phyloP scores from a whole-genome alignment of 2,888 invertebrate genomes.

The Coenonympha glycerion region DNA sequence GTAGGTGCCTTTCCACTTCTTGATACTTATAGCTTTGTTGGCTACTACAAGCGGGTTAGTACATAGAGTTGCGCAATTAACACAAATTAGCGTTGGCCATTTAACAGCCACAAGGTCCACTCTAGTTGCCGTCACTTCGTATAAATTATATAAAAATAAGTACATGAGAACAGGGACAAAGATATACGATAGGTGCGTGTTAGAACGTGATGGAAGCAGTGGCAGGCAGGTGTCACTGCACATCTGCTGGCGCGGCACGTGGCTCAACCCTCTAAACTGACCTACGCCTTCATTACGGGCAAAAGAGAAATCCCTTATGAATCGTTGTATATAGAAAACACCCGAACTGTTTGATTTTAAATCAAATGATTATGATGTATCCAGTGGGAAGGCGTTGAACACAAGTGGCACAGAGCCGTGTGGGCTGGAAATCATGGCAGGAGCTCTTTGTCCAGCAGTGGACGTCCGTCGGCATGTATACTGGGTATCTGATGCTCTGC shows the following conservation, averaged over 20 bases:
- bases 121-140: constrained; percentile 73
- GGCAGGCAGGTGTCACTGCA: constrained; percentile 71
- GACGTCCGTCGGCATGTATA: too few species aligned
- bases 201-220: constrained; percentile 61
- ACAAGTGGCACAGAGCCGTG: too few species aligned
- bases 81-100: constrained; percentile 56
- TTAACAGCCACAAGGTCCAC: constrained; percentile 66
- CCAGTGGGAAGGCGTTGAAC: too few species aligned
- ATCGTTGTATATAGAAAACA: too few species aligned
- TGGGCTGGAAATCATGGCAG: too few species aligned
- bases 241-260: constrained; percentile 73
- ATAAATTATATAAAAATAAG: constrained; percentile 76
- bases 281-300: constrained; percentile 50
- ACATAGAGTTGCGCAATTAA: constrained; percentile 46
- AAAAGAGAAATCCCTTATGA: constrained; percentile 58
- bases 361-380: too few species aligned
- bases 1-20: too few species aligned
- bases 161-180: constrained; percentile 56
- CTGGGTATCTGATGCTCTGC: too few species aligned
- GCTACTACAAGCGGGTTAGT: background rate
- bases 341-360: too few species aligned
- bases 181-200: constrained; percentile 42
- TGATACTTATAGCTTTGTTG: background rate
- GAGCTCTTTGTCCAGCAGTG: too few species aligned
- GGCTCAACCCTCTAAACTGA: constrained; percentile 68